Evolutionary conservation across 1,140 invertebrate genomes (phyloP), one percentile per base, ranked within the genome.

Genomic region (Tetranychus urticae): DNA sequence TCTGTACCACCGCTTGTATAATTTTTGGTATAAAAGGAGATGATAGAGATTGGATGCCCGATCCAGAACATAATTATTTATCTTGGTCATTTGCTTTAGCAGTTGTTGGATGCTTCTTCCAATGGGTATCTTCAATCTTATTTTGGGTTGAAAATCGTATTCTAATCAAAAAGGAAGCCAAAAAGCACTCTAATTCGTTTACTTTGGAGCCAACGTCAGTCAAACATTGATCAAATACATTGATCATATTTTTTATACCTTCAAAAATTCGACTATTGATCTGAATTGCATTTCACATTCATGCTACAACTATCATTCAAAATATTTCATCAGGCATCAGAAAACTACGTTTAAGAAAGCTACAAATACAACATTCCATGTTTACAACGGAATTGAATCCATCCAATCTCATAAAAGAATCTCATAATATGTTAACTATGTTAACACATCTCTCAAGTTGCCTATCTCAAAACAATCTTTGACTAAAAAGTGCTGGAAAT

Each of bases 21-120:
- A 76, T 96, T 35, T 96, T 96, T 75, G 91, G 90, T 37, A 81
- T 82, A 1, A 77, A 82, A 68, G 90, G 88, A 12, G 88, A 94
- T 73, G 82, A 86, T 2, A 75, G 90, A 35, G 85, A 88, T 68
- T 97, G 91, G 90, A 91, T 96, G 85, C 91, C 90, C 0, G 81
- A 91, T 68, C 93, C 89, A 79, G 87, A 94, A 67, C 86, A 91
- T 68, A 96, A 96, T 73, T 82, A 88, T 69, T 78, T 94, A n/a
- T 83, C 88, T 3, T 97, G 89, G 89, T 88, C 88, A 1, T 97
- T 81, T 74, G 90, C 85, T 5, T 72, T 94, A 31, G 88, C 80
- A 46, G 83, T 85, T 10, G 73, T 91, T 23, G 86, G 86, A 56
- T 12, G 82, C 7, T 77, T 86, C 1, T 73, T 81, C 33, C 71